A percentile compares a stretch with the other conserved stretches of the same genome.
Conservation (phyloP, 2,888 invertebrate species). For the Cheilosia pagana region DNA sequence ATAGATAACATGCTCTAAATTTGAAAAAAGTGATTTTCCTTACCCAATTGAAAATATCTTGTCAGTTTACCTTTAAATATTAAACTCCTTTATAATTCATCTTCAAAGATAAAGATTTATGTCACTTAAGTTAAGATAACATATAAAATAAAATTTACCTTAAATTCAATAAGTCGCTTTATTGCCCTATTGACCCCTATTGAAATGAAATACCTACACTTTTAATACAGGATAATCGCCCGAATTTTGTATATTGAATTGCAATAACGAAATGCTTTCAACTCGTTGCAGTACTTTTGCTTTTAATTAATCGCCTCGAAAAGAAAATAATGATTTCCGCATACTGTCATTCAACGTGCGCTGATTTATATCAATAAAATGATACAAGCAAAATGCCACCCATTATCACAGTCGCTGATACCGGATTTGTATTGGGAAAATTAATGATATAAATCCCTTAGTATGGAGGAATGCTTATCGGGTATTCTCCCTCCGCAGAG, state of each 20-base stretch:
- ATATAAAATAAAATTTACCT: no score
- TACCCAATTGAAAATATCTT: no score
- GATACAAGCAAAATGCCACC: not conserved
- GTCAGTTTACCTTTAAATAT: no score
- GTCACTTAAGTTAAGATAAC: no score
- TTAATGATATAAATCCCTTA: not conserved
- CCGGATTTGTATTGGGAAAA: constrained; percentile 7
- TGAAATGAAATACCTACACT: not conserved
- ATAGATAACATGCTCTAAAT: no score
- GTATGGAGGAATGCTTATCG: no score
- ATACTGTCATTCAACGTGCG: not conserved
- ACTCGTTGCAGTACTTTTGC: not conserved
- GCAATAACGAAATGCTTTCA: not conserved
- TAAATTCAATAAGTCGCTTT: not conserved
- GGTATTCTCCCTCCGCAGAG: not conserved
- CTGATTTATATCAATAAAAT: constrained; percentile 24
- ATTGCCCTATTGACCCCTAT: not conserved
- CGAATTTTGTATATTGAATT: no score
- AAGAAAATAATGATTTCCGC: not conserved
- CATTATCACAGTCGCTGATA: constrained; percentile 20
- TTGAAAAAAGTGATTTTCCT: no score
- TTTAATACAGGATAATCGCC: no score
- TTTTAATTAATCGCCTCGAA: not conserved
- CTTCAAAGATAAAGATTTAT: no score
- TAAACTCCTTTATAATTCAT: no score